Base-by-base conservation (phyloP, 2,888 invertebrate genomes). In the Linnaemya tessellans region DNA sequence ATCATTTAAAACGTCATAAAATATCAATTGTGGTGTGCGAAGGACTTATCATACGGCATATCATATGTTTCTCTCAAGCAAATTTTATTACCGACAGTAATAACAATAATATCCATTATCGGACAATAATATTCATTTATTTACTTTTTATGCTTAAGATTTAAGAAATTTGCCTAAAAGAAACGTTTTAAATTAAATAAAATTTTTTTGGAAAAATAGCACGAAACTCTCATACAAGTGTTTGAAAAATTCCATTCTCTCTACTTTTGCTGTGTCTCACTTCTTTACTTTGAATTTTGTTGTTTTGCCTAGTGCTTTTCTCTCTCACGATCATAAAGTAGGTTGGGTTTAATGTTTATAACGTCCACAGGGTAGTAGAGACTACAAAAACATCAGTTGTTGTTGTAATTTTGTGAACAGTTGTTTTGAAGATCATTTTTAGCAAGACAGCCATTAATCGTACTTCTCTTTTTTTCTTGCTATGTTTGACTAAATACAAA, bases 391-490 rank as follows among this genome's bases (percentile, higher is more conserved):
- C 77, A 74, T 83, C 13, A 56, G 64, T 78, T 62, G 54, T 80
- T 70, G 60, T 18, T 67, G 18, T 58, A n/a, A 10, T 46, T 58
- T 35, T 51, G 7, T 56, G 10, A 18, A 62, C 38, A 64, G 30
- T 56, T 70, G 22, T 65, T 11, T 13, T 41, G 20, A 64, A 71
- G 77, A 84, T 84, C 80, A 67, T 51, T 54, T 22, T 67, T 73
- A 73, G 73, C 38, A 80, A 5, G 54, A 54, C 90, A 87, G 91
- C 91, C 91, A 90, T 90, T 89, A 87, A 87, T 89, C 88, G 89
- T 89, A 86, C 88, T 22, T 91, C 90, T 89, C 89, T 80, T 88
- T 91, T 87, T 43, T 70, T 43, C 88, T 11, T 2, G 18, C 30
- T 41, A 49, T 2, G 41, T 2, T 11, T 30, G 2, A 49, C n/a